Evolutionary conservation across 2,888 invertebrate species (phyloP), one percentile per base, ranked within the genome.

Genomic region (Petrolisthes cinctipes): DNA sequence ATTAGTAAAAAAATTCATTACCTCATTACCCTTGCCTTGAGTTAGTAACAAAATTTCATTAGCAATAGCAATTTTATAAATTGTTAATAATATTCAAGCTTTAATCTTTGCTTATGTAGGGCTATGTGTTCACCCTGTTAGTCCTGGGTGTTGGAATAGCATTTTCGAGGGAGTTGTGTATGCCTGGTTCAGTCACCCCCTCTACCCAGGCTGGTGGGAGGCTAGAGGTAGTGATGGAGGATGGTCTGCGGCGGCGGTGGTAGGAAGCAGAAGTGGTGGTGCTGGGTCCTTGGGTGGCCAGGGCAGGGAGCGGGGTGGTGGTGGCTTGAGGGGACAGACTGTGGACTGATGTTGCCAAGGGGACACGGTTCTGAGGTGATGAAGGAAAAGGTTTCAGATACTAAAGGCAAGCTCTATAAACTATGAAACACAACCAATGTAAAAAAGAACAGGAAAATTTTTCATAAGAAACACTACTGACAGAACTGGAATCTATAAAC

Each of bases 141-240:
- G 61, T 61, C 17, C 61, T 61, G 11, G 61, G 9, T 9, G 61
- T 17, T 20, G 82, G 76, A 61, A 83, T 76, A 20, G 83, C 56
- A 37, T 83, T 83, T 54, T 83, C 76, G 56, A 82, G 76, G 51
- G 81, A 20, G 76, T 86, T 82, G 53, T 86, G 86, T 57, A 86
- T 76, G 53, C 86, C 86, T 6, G 86, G 86, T 66, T 86, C 86
- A 9, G 86, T 86, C 23, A 86, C 86, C 4, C 79, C 61, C 23
- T 68, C 56, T 11, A 80, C 51, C 86, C 86, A 83, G 54, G 9
- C 56, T 11, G 79, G 82, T 5, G 81, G 80, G 7, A 83, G 68
- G 11, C 53, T 11, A 6, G 20, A 76, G 5, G 68, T 37, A 23
- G 82, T 73, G 17, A 78, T 75, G 11, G 37, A 68, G 6, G 53